Evolutionary conservation across 1,140 invertebrate species (phyloP).

Genomic region (Diorhabda sublineata): DNA sequence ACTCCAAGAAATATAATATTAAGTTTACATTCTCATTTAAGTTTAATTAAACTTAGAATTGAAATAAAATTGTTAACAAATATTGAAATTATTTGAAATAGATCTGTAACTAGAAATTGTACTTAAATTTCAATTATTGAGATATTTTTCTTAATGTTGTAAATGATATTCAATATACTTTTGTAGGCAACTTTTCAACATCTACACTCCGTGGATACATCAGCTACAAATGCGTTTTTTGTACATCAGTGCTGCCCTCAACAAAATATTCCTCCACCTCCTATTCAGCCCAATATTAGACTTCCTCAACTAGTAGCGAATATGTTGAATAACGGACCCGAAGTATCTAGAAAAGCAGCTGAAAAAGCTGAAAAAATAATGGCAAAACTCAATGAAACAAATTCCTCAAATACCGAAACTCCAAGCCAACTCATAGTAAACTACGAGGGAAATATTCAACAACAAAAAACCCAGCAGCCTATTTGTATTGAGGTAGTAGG

Average conservation of each 20-base stretch:
- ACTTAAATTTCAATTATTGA: too few relatives aligned
- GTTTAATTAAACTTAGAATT: too few relatives aligned
- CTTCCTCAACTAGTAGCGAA: conserved; percentile 39
- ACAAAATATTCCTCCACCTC: conserved; percentile 32
- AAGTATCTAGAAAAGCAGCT: conserved; percentile 30
- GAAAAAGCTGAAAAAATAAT: conserved; percentile 20
- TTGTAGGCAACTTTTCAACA: conserved; percentile 44
- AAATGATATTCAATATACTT: conserved; percentile 11
- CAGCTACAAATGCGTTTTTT: conserved; percentile 37
- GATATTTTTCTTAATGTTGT: not conserved
- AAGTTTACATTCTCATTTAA: too few relatives aligned
- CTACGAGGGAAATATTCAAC: conserved; percentile 10
- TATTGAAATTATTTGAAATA: too few relatives aligned
- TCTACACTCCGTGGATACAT: conserved; percentile 39
- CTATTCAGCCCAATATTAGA: conserved; percentile 31
- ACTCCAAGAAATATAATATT: too few relatives aligned
- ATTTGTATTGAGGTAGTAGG: not conserved
- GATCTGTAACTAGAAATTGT: too few relatives aligned
- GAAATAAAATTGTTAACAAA: too few relatives aligned
- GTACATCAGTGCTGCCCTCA: conserved; percentile 43
- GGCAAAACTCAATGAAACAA: conserved; percentile 10
- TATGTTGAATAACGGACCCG: conserved; percentile 37
- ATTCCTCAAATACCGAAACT: not conserved
- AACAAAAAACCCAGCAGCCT: not conserved
- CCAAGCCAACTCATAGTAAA: conserved; percentile 1